Evolutionary conservation across 2,888 invertebrate species (phyloP), one percentile per base, ranked within the genome.

Genomic region (Dryobotodes eremita): DNA sequence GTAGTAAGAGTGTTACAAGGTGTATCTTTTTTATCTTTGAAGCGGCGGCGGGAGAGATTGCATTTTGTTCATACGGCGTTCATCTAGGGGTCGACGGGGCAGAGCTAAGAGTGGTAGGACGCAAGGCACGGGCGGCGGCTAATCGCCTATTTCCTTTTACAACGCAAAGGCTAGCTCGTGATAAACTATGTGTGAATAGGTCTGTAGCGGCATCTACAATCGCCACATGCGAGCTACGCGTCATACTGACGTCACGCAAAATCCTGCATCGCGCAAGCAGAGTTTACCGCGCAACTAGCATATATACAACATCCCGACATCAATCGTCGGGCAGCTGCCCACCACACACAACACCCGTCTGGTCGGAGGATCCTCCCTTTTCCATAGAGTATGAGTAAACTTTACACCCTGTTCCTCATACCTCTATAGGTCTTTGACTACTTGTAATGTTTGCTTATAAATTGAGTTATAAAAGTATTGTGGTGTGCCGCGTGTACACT

Each of bases 21-120:
- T 84, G 88, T 77, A 57, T 68, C 81, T 90, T 91, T 92, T 92
- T 91, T 91, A 89, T 90, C 92, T 93, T 93, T 94, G 91, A 93
- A 90, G 86, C 88, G 85, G 88, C 80, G 88, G 88, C 84, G 82
- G 80, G 88, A 83, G 93, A 94, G 94, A 95, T 95, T 95, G 94
- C 95, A 94, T 94, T 94, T 93, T 93, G 94, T 92, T 93, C 93
- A 94, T 94, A 93, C 91, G 89, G 90, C 91, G 93, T 90, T 94
- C 94, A 94, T 92, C 92, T 90, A 89, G 92, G 90, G 94, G 93
- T 94, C 91, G 92, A 46, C 85, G 88, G 89, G 89, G 89, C 85
- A 89, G 89, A 90, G 92, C 89, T 92, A 88, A 90, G 82, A 90
- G 91, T 69, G 74, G 71, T 72, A 73, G 20, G 82, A 72, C 69